These are phyloP conservation scores for Oceanodroma leucorhoa DNA, from an alignment of 2,797 vertebrate genomes.

Conservation along the genomic window DNA sequence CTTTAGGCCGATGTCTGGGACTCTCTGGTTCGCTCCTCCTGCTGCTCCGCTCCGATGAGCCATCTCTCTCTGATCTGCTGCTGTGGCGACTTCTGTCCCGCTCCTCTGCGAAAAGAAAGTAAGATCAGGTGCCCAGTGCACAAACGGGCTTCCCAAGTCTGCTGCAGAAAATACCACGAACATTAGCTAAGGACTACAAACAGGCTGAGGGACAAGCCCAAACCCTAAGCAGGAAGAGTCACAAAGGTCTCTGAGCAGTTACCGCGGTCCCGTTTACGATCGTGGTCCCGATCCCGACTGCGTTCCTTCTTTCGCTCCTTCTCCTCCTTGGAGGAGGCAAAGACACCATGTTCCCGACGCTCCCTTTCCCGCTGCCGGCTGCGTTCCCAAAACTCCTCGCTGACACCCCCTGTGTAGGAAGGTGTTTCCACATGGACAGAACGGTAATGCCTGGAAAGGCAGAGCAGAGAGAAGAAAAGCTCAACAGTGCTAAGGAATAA, in stretches of 20 bases:
- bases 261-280: conserved; percentile 82
- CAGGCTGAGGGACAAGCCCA: neutral
- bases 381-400: conserved; percentile 90
- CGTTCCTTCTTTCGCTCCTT: conserved; percentile 78
- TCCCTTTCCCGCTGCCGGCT: conserved; percentile 92
- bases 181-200: neutral
- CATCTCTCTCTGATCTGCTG: conserved; percentile 81
- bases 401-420: conserved; percentile 94
- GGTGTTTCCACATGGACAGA: conserved; percentile 92
- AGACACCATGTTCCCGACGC: conserved; percentile 91
- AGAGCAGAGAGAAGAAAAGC: neutral
- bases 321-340: conserved; percentile 94
- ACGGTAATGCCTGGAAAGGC: conserved; percentile 85
- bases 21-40: conserved; percentile 86
- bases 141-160: neutral
- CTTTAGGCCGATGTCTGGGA: conserved; percentile 88
- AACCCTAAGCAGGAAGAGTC: neutral
- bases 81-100: conserved; percentile 80
- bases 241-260: neutral
- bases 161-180: neutral
- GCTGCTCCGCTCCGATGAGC: conserved; percentile 85
- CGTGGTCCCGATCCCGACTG: conserved; percentile 73
- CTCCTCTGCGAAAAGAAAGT: conserved; percentile 74
- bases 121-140: neutral
- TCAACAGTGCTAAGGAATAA: neutral